A percentile compares a stretch with the other conserved stretches of the same genome.
phyloP scores from a whole-genome alignment of 2,888 invertebrate genomes.

The Glyphotaelius pellucidus region DNA sequence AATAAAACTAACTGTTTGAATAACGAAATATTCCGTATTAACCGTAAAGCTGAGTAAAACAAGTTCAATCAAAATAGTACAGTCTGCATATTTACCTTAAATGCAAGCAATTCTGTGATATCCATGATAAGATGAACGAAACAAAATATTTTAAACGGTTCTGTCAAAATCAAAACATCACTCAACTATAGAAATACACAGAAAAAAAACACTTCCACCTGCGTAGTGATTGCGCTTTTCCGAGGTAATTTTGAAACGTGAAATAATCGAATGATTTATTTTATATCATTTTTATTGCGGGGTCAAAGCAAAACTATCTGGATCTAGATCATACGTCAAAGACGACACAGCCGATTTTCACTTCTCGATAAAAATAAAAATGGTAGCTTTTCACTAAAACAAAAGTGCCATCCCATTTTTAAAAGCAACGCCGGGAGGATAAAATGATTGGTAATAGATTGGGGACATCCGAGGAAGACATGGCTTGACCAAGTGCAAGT shows the following conservation, averaged over 20 bases:
- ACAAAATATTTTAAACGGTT: not conserved
- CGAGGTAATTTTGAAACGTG: not conserved
- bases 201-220: not conserved
- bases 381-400: too few species aligned
- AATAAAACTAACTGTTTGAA: too few species aligned
- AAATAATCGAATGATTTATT: not conserved
- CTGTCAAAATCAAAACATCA: slow-evolving; percentile 41
- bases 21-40: too few species aligned
- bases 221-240: not conserved
- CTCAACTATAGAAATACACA: slow-evolving; percentile 14
- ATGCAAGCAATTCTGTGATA: slow-evolving; percentile 75
- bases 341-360: not conserved
- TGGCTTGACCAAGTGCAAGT: too few species aligned
- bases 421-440: too few species aligned
- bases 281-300: not conserved
- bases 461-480: too few species aligned
- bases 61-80: not conserved
- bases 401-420: too few species aligned
- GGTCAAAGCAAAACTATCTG: too few species aligned
- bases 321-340: too few species aligned
- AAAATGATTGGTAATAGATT: too few species aligned
- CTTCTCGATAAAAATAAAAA: too few species aligned
- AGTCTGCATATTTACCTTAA: slow-evolving; percentile 71
- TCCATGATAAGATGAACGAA: slow-evolving; percentile 70
- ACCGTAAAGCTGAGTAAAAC: too few species aligned